Percentiles rank a stretch among this genome's conserved stretches.
Conservation (phyloP, 1,140 invertebrate genomes). For the Brachystomella parvula region DNA sequence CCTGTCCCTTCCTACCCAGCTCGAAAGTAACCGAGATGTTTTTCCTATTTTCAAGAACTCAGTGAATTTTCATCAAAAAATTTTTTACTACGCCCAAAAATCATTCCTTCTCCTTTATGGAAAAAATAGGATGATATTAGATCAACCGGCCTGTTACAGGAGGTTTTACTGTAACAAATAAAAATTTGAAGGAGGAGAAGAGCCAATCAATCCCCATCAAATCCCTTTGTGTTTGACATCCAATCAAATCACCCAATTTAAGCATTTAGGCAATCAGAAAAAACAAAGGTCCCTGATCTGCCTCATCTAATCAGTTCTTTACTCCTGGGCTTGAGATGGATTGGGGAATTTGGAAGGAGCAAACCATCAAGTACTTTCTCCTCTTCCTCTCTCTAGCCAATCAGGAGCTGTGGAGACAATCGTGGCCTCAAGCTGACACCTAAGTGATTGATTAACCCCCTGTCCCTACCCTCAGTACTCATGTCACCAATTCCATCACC, state of each 20-base stretch:
- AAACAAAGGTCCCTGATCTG: not conserved
- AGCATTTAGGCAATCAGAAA: conserved; percentile 6
- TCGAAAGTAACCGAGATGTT: no score
- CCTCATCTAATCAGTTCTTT: not conserved
- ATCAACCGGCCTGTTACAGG: no score
- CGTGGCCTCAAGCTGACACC: not conserved
- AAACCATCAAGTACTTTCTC: not conserved
- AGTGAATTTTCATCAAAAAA: no score
- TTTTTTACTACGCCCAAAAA: no score
- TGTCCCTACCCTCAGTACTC: no score
- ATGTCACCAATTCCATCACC: not conserved
- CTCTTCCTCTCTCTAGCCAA: not conserved
- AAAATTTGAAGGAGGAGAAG: not conserved
- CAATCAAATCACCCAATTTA: conserved; percentile 10
- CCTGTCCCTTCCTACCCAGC: no score
- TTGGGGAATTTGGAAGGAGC: not conserved
- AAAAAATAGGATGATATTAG: no score
- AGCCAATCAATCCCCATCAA: conserved; percentile 10
- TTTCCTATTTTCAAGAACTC: no score
- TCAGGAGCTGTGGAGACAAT: not conserved
- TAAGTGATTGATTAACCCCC: conserved; percentile 8
- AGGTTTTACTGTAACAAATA: no score
- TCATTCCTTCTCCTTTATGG: no score
- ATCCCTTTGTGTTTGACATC: conserved; percentile 12
- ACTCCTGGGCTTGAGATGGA: not conserved